phyloP scores from a whole-genome alignment of 2,888 invertebrate species.

The Liodrosophila aerea region DNA sequence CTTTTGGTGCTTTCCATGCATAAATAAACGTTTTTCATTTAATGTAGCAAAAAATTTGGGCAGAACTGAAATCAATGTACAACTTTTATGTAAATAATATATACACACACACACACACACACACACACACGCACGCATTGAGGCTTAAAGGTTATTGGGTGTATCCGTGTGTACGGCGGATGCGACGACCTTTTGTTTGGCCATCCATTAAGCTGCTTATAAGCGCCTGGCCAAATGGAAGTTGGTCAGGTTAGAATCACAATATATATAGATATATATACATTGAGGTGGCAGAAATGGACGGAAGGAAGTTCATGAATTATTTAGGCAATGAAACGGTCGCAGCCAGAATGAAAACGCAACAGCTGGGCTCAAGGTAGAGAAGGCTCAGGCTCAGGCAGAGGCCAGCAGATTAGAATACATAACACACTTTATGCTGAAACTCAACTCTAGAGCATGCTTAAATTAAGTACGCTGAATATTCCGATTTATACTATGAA shows the following conservation, averaged over 20 bases:
- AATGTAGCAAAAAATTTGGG: conserved; percentile 19
- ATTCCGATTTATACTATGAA: no score
- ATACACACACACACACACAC: conserved; percentile 8
- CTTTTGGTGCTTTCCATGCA: conserved; percentile 24
- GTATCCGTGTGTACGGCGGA: conserved; percentile 34
- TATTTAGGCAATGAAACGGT: conserved; percentile 37
- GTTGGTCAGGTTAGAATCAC: no score
- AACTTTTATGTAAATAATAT: conserved; percentile 53
- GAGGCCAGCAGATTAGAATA: no score
- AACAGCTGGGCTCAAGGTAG: conserved; percentile 2
- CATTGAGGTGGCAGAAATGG: not conserved
- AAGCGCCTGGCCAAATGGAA: conserved; percentile 31
- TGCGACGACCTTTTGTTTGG: conserved; percentile 63
- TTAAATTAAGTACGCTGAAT: no score
- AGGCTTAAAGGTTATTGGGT: conserved; percentile 23
- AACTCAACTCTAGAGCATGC: no score
- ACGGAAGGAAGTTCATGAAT: conserved; percentile 42
- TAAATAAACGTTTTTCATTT: conserved; percentile 50
- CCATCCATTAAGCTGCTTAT: conserved; percentile 71
- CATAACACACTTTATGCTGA: no score
- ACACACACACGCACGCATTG: not conserved
- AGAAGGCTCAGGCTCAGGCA: no score
- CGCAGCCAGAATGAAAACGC: conserved; percentile 8
- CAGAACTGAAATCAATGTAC: conserved; percentile 46
- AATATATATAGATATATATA: no score